Percentiles rank a stretch among this genome's conserved stretches.
These are phyloP conservation scores for Pristis pectinata DNA, from an alignment of 2,797 vertebrate species.

Conservation along the genomic window DNA sequence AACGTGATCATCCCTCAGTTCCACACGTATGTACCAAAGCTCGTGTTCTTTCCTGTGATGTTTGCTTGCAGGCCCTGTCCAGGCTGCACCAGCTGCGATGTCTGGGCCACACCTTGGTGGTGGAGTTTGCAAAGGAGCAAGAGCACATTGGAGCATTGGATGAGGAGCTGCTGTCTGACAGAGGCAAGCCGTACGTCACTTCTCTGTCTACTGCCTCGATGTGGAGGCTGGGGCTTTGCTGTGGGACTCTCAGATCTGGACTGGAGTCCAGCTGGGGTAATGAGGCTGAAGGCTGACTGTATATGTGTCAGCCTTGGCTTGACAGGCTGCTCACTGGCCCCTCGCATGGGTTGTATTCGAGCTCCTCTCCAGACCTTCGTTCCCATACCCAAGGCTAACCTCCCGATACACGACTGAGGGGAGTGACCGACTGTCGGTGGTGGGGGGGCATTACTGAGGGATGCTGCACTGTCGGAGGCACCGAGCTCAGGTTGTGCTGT, in stretches of 20 bases:
- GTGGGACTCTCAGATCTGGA: background rate
- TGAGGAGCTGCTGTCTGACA: conserved; percentile 64
- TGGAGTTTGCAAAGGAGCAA: conserved; percentile 82
- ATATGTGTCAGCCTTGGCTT: background rate
- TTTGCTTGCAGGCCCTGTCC: conserved; percentile 65
- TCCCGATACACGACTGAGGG: background rate
- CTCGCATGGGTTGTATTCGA: too few relatives aligned
- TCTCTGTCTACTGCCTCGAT: background rate
- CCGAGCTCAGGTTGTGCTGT: too few relatives aligned
- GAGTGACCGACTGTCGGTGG: too few relatives aligned
- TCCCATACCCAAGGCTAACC: background rate
- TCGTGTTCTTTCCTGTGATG: too few relatives aligned
- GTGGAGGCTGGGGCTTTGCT: background rate
- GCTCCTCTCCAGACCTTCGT: too few relatives aligned
- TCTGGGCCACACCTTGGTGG: conserved; percentile 78
- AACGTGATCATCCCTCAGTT: too few relatives aligned
- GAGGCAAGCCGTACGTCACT: conserved; percentile 58
- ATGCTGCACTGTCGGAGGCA: background rate
- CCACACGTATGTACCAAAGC: too few relatives aligned
- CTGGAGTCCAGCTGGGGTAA: background rate
- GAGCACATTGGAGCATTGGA: conserved; percentile 65
- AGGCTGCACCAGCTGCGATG: conserved; percentile 86
- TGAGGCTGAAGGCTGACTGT: too few relatives aligned
- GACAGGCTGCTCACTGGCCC: too few relatives aligned
- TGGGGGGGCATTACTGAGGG: background rate